Evolutionary conservation across 2,797 vertebrate species (phyloP).

Genomic region (Gallinago nigripennis): DNA sequence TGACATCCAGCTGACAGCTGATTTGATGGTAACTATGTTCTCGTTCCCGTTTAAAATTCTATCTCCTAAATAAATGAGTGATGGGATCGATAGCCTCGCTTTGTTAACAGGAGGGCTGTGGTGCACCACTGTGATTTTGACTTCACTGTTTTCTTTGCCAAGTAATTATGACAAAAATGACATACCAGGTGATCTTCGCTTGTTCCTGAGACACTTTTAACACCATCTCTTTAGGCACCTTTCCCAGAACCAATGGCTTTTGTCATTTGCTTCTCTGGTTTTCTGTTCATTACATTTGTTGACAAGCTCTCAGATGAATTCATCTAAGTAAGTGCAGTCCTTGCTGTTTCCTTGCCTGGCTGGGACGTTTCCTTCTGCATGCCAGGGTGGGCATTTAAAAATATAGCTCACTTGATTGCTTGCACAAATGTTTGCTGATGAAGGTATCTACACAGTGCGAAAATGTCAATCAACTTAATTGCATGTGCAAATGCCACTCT

Average conservation of each 20-base stretch:
- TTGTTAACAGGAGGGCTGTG: slow-evolving; percentile 36
- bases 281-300: slow-evolving; percentile 23
- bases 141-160: slow-evolving; percentile 49
- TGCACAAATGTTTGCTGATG: slow-evolving; percentile 58
- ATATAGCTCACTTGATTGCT: slow-evolving; percentile 29
- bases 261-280: background rate
- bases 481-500: slow-evolving; percentile 64
- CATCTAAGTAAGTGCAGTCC: background rate
- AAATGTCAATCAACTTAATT: slow-evolving; percentile 64
- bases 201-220: slow-evolving; percentile 26
- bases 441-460: slow-evolving; percentile 30
- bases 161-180: slow-evolving; percentile 65
- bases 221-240: background rate
- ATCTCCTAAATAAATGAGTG: slow-evolving; percentile 59
- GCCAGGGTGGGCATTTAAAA: slow-evolving; percentile 1
- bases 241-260: background rate
- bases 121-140: slow-evolving; percentile 49
- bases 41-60: slow-evolving; percentile 54
- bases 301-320: background rate
- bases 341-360: background rate
- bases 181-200: slow-evolving; percentile 15
- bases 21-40: slow-evolving; percentile 49
- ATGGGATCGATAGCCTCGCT: slow-evolving; percentile 52
- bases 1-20: slow-evolving; percentile 62
- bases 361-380: background rate